Evolutionary conservation across 2,797 vertebrate species (phyloP), one percentile per base, ranked within the genome.

Genomic region (Enteromius treurensis): DNA sequence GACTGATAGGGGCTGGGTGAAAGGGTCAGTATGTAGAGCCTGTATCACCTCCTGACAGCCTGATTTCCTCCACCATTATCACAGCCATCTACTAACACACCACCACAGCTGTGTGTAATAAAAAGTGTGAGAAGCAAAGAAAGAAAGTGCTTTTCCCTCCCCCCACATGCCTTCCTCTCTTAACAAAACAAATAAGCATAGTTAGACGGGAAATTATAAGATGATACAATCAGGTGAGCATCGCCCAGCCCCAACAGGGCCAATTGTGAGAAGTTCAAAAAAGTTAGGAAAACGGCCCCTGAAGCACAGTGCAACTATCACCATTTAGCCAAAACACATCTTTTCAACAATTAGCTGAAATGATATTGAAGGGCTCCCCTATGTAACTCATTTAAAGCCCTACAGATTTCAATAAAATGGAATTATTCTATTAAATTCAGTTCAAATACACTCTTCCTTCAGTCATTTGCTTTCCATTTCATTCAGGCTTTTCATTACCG

Each of bases 1-100:
- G 96, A 99, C 92, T 94, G 96, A 98, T 97, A 95, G 95, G 91
- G 90, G 86, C 71, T 90, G 92, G 96, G 96, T 97, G 95, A 95
- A 95, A 94, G 92, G 96, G 96, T 97, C 96, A 95, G 91, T 2
- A 0, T 89, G 83, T 96, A 95, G 95, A 93, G 95, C 93, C 70
- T 84, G 78, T 47, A 82, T 86, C 82, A 86, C 84, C 79, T 80
- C n/a, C 49, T 79, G 78, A 84, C 84, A 79, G 67, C 47, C 80
- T 67, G 65, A 70, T 79, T 55, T 83, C 84, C 79, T 83, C 76
- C 77, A 83, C 80, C 96, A 96, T 96, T 95, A 96, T 96, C 96
- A 93, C 92, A 68, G 64, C 47, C 89, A 91, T 97, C 96, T 96
- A 95, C 96, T 97, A 84, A 95, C 96, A 97, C 96, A 93, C 95